phyloP scores from a whole-genome alignment of 53 echinoderm and acorn worm species.

The Antedon mediterranea region DNA sequence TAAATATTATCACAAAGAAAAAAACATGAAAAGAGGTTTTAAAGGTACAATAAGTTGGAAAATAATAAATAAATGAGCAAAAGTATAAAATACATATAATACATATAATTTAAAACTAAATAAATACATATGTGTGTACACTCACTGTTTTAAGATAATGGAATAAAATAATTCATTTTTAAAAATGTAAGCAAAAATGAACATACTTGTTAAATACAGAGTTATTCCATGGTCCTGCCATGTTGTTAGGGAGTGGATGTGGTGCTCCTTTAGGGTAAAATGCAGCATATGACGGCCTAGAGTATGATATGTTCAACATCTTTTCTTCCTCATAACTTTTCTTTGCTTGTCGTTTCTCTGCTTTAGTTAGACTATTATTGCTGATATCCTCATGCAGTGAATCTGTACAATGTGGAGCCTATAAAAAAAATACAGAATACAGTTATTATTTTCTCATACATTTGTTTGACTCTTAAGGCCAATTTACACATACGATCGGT shows the following conservation, averaged over 20 bases:
- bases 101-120: too few relatives aligned
- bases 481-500: too few relatives aligned
- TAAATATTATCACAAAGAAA: too few relatives aligned
- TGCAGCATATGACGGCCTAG: conserved; percentile 69
- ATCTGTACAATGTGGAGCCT: conserved; percentile 83
- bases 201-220: background rate
- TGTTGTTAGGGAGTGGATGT: background rate
- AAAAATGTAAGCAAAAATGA: background rate
- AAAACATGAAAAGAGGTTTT: too few relatives aligned
- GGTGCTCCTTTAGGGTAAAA: conserved; percentile 56
- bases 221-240: conserved; percentile 3
- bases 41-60: too few relatives aligned
- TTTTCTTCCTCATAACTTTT: conserved; percentile 83
- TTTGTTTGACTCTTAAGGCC: too few relatives aligned
- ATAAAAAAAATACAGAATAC: background rate
- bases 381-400: conserved; percentile 58
- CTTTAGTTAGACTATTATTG: conserved; percentile 60
- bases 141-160: too few relatives aligned
- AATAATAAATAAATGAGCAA: too few relatives aligned
- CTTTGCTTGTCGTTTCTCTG: conserved; percentile 87
- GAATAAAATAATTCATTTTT: background rate
- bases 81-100: too few relatives aligned
- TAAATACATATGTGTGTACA: too few relatives aligned
- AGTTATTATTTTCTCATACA: too few relatives aligned
- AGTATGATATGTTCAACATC: conserved; percentile 55